Base-by-base conservation (phyloP, 2,888 invertebrate species). In the Lasioglossum zephyrum region DNA sequence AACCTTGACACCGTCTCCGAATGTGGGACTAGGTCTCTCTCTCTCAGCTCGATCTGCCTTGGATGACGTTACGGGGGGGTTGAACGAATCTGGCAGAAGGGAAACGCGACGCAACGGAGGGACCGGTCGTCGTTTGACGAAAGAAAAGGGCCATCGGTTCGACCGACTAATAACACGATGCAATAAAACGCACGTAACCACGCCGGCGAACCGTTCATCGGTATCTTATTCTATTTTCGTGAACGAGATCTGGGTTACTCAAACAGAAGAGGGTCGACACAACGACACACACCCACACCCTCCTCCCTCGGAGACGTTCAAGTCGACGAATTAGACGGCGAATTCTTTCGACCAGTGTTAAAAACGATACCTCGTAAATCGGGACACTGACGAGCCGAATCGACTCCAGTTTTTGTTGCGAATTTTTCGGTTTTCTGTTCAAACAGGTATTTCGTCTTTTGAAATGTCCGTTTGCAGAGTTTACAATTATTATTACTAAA, bases 211-310 rank as follows among this genome's bases (percentile, higher is more conserved):
- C 69, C 90, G 88, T 91, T 90, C 88, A 90, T 91, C 87, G 88
- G 85, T 87, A 88, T 88, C 89, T 90, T 88, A 89, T 90, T 92
- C 93, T 94, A 94, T 94, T 94, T 94, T 93, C 86, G 93, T 92
- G 88, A 88, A 91, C 87, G 87, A 90, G 92, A 94, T 93, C 92
- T 94, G 92, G 94, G 94, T 94, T 94, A 94, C 91, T 91, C 85
- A 92, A 94, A 92, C 92, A 89, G 82, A 83, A 89, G 84, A 82
- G 87, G 81, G 83, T 84, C 83, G 77, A 77, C 80, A 77, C 77
- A 82, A 82, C 82, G 81, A 82, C 77, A 85, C 87, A 85, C 87
- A 83, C 84, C 80, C 83, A 86, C 82, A 76, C 39, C 31, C 39
- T 11, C 69, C 31, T 53, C 39, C 36, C 39, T 39, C 0, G 6